Evolutionary conservation across 2,113 vertebrate species (phyloP).

Genomic region (Daubentonia madagascariensis): DNA sequence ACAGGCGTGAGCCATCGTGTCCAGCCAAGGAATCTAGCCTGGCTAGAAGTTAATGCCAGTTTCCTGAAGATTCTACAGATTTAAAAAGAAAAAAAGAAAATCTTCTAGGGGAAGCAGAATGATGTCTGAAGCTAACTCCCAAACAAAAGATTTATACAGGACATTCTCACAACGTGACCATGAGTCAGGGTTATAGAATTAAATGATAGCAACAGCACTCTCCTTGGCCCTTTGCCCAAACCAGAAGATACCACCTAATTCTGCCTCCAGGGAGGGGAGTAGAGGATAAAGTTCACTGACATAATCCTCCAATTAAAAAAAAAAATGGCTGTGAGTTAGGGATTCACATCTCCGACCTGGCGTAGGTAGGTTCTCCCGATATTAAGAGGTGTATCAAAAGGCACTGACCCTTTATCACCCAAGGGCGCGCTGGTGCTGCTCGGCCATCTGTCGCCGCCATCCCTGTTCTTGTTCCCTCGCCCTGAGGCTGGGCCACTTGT

Average conservation of each 20-base stretch:
- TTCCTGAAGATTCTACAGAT: background rate
- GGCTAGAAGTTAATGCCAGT: background rate
- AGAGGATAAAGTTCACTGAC: background rate
- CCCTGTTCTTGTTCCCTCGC: slow-evolving; percentile 82
- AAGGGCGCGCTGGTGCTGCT: slow-evolving; percentile 81
- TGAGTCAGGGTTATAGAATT: background rate
- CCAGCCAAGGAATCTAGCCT: background rate
- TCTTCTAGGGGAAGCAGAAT: background rate
- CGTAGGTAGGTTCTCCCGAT: accelerated
- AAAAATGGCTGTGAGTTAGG: background rate
- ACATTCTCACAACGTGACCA: background rate
- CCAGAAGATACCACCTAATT: background rate
- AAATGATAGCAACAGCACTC: background rate
- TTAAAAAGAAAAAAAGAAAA: background rate
- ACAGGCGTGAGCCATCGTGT: no score
- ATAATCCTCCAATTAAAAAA: background rate
- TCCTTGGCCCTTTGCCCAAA: background rate
- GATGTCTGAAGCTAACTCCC: background rate
- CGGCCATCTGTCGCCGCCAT: slow-evolving; percentile 82
- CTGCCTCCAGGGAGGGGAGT: background rate
- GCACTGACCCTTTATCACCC: slow-evolving; percentile 90
- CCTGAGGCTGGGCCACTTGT: slow-evolving; percentile 72
- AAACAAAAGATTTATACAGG: background rate
- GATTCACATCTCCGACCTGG: background rate
- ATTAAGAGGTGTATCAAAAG: background rate